A percentile compares a stretch with the other conserved stretches of the same genome.
phyloP scores from a whole-genome alignment of 2,113 vertebrate species.

The Parus major region DNA sequence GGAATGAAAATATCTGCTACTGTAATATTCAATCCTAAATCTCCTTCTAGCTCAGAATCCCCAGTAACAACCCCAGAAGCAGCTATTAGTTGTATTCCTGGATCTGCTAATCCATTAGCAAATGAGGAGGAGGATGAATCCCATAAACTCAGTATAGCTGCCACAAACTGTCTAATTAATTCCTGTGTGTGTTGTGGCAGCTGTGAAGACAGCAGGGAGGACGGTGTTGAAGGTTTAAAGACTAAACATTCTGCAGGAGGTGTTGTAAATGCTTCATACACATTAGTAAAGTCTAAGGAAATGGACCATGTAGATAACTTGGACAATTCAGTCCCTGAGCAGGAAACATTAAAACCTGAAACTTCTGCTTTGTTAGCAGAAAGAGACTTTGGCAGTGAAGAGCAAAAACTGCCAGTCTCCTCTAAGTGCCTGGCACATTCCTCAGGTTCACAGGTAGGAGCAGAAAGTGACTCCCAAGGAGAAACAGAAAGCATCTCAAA shows the following conservation, averaged over 20 bases:
- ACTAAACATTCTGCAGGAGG: slow-evolving; percentile 67
- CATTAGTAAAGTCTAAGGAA: slow-evolving; percentile 73
- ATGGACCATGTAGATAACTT: slow-evolving; percentile 61
- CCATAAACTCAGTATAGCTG: slow-evolving; percentile 77
- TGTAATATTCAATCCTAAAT: slow-evolving; percentile 95
- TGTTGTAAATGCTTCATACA: slow-evolving; percentile 69
- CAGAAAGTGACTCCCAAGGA: slow-evolving; percentile 33
- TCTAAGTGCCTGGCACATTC: slow-evolving; percentile 82
- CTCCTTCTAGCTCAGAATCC: slow-evolving; percentile 75
- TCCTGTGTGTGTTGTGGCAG: slow-evolving; percentile 95
- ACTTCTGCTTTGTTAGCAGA: slow-evolving; percentile 53
- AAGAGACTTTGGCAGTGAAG: slow-evolving; percentile 43
- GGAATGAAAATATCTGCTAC: slow-evolving; percentile 98
- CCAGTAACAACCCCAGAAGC: slow-evolving; percentile 24
- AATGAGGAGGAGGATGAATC: slow-evolving; percentile 61
- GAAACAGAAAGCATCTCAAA: slow-evolving; percentile 19
- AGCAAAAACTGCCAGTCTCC: slow-evolving; percentile 60
- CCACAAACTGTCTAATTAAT: slow-evolving; percentile 89
- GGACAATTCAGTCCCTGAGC: slow-evolving; percentile 52
- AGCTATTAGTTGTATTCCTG: slow-evolving; percentile 2
- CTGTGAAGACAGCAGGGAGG: slow-evolving; percentile 85
- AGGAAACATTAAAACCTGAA: slow-evolving; percentile 63
- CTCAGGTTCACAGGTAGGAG: slow-evolving; percentile 64
- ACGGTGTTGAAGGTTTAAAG: slow-evolving; percentile 63
- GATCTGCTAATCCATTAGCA: slow-evolving; percentile 27